Conservation (phyloP, 2,888 invertebrate species). For the Pseudococcus jackbeardsleyi region DNA sequence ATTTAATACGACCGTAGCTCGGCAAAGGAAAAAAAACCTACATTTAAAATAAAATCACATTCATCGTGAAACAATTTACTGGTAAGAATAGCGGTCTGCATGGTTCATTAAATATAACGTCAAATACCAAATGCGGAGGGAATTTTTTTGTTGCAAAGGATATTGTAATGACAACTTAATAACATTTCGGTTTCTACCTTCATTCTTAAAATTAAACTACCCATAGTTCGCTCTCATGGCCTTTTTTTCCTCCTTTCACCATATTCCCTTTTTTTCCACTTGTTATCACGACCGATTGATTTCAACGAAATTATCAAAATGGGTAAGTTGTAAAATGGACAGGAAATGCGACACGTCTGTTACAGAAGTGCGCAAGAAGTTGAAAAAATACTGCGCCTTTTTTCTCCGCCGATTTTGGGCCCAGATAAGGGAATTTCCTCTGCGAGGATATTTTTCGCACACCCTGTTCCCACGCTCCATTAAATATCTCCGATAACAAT, state of each 20-base stretch:
- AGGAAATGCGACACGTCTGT: slow-evolving; percentile 61
- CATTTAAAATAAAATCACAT: slow-evolving; percentile 60
- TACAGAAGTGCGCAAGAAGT: slow-evolving; percentile 30
- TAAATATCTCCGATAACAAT: slow-evolving; percentile 1
- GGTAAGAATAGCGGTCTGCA: slow-evolving; percentile 57
- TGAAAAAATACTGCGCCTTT: background rate
- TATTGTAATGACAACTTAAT: slow-evolving; percentile 63
- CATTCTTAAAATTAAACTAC: slow-evolving; percentile 51
- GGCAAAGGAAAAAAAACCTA: slow-evolving; percentile 20
- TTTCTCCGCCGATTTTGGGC: background rate
- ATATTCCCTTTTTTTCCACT: slow-evolving; percentile 2
- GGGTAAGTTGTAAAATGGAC: slow-evolving; percentile 49
- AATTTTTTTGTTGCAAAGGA: slow-evolving; percentile 53
- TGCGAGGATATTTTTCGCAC: background rate
- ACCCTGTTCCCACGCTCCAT: slow-evolving; percentile 9
- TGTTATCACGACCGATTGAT: slow-evolving; percentile 56
- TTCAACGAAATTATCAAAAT: slow-evolving; percentile 55
- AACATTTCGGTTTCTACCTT: slow-evolving; percentile 53
- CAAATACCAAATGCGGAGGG: slow-evolving; percentile 61
- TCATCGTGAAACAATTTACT: slow-evolving; percentile 53
- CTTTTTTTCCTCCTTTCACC: slow-evolving; percentile 15
- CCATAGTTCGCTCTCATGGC: background rate
- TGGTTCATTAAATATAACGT: slow-evolving; percentile 62
- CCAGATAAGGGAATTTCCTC: background rate
- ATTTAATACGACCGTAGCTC: slow-evolving; percentile 31